phyloP scores from a whole-genome alignment of 2,888 invertebrate species.

The Patella ulyssiponensis region DNA sequence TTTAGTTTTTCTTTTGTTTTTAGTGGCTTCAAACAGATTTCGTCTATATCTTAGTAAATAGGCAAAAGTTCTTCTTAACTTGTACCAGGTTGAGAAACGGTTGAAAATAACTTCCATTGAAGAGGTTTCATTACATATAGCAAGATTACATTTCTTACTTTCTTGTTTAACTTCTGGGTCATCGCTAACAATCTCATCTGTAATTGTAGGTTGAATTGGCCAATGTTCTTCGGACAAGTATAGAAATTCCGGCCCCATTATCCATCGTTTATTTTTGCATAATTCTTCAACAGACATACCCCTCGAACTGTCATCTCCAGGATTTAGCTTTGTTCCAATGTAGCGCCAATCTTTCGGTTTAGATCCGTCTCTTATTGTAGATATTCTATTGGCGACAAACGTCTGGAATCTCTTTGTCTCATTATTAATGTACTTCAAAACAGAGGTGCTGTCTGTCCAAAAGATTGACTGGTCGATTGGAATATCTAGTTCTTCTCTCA shows the following conservation, averaged over 20 bases:
- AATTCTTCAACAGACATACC: neutral
- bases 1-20: neutral
- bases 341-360: neutral
- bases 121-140: neutral
- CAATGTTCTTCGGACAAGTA: neutral
- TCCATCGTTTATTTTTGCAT: neutral
- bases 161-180: constrained; percentile 14
- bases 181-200: neutral
- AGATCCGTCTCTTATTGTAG: constrained; percentile 9
- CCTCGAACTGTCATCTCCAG: constrained; percentile 1
- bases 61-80: neutral
- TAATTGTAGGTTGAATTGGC: neutral
- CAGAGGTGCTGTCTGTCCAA: neutral
- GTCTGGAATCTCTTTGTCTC: constrained; percentile 16
- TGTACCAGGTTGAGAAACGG: neutral
- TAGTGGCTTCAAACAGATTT: neutral
- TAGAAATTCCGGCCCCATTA: constrained; percentile 8
- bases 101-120: neutral
- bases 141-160: neutral
- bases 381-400: constrained; percentile 17
- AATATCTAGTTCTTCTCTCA: neutral
- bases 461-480: neutral
- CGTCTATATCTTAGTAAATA: neutral
- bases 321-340: constrained; percentile 3
- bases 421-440: constrained; percentile 14